phyloP scores from a whole-genome alignment of 2,888 invertebrate genomes.

The Spicauda simplicius region DNA sequence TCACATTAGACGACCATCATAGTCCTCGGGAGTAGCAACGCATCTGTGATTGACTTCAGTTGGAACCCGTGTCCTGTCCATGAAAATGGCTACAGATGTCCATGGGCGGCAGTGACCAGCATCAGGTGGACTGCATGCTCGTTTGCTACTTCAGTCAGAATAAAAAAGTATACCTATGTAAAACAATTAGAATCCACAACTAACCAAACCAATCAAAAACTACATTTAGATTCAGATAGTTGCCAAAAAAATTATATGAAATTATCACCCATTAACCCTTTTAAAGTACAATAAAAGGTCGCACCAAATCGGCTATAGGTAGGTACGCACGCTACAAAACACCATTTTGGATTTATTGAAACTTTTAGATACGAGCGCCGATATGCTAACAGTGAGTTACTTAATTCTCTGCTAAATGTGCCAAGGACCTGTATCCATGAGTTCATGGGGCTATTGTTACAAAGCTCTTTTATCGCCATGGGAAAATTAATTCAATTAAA shows the following conservation, averaged over 20 bases:
- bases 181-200: too few species aligned
- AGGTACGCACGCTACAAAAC: background rate
- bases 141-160: too few species aligned
- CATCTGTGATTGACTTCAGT: too few species aligned
- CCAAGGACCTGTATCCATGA: conserved; percentile 61
- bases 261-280: background rate
- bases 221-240: too few species aligned
- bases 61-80: too few species aligned
- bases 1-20: too few species aligned
- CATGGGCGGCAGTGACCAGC: too few species aligned
- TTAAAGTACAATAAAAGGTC: conserved; percentile 2
- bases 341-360: conserved; percentile 36
- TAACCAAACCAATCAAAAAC: too few species aligned
- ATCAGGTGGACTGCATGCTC: too few species aligned
- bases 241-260: background rate
- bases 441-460: conserved; percentile 47
- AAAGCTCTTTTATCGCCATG: conserved; percentile 57
- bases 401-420: conserved; percentile 60
- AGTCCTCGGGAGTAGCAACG: too few species aligned
- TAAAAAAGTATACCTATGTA: too few species aligned
- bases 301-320: background rate
- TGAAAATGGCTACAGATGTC: too few species aligned
- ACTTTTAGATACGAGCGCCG: conserved; percentile 54
- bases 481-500: conserved; percentile 72
- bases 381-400: conserved; percentile 50